phyloP scores from a whole-genome alignment of 2,888 invertebrate genomes.

The Plagodis dolabraria region DNA sequence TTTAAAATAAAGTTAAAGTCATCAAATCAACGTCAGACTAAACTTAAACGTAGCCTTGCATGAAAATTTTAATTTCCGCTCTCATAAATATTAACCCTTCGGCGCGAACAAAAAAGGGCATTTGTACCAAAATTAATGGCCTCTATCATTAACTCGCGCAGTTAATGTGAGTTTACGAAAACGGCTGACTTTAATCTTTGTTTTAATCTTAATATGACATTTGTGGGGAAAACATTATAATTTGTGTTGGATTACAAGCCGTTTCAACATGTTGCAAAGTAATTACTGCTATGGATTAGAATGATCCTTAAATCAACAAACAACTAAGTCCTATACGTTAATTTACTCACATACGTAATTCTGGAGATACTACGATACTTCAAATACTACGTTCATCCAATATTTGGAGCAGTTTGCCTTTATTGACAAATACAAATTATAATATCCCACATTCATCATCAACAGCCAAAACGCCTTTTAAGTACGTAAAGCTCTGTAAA shows the following conservation, averaged over 20 bases:
- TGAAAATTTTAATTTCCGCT: slow-evolving; percentile 50
- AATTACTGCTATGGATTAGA: too few relatives aligned
- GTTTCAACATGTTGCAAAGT: not conserved
- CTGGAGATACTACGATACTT: too few relatives aligned
- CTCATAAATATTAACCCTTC: slow-evolving; percentile 30
- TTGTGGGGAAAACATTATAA: slow-evolving; percentile 13
- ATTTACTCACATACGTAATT: too few relatives aligned
- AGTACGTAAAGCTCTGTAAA: too few relatives aligned
- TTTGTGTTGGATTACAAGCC: slow-evolving; percentile 5
- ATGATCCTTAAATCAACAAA: too few relatives aligned
- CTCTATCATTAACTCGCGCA: slow-evolving; percentile 52
- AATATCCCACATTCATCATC: too few relatives aligned
- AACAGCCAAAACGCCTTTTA: too few relatives aligned
- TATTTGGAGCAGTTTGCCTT: too few relatives aligned
- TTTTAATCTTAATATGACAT: slow-evolving; percentile 23
- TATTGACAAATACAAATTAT: too few relatives aligned
- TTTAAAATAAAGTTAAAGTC: not conserved
- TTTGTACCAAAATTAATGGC: slow-evolving; percentile 50
- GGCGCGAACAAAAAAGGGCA: slow-evolving; percentile 26
- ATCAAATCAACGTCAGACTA: not conserved
- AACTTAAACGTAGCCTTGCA: slow-evolving; percentile 6
- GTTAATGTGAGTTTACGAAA: slow-evolving; percentile 31
- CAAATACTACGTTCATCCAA: too few relatives aligned
- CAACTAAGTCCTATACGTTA: too few relatives aligned
- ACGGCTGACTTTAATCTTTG: slow-evolving; percentile 26